Evolutionary conservation across 1,140 invertebrate genomes (phyloP).

Genomic region (Ganaspis sp.): DNA sequence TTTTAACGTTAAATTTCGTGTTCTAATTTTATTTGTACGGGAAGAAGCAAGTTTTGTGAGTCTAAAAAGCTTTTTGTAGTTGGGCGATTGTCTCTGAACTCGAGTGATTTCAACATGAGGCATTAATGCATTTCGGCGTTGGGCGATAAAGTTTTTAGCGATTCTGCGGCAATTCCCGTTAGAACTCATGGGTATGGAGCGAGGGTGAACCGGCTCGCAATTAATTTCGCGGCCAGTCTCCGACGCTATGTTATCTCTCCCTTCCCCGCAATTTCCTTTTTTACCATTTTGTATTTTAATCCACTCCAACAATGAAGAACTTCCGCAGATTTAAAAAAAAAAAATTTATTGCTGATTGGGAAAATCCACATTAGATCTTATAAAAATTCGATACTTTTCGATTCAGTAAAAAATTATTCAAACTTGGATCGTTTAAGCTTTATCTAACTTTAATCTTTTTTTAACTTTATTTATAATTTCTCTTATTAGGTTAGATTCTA

Average conservation of each 20-base stretch:
- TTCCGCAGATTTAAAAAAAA: background rate
- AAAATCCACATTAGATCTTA: background rate
- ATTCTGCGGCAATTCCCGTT: conserved; percentile 25
- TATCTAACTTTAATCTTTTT: too few species aligned
- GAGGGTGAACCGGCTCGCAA: conserved; percentile 24
- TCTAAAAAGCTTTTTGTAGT: conserved; percentile 29
- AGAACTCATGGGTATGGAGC: conserved; percentile 13
- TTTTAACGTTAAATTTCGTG: background rate
- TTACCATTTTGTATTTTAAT: conserved; percentile 17
- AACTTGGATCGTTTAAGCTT: too few species aligned
- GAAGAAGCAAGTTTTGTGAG: conserved; percentile 19
- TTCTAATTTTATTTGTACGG: background rate
- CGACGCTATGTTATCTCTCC: conserved; percentile 14
- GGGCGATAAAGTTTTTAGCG: conserved; percentile 35
- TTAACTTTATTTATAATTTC: too few species aligned
- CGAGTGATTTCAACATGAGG: conserved; percentile 21
- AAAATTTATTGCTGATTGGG: background rate
- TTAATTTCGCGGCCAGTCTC: conserved; percentile 19
- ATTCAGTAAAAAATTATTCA: background rate
- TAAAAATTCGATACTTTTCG: background rate
- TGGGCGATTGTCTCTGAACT: conserved; percentile 18
- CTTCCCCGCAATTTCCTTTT: background rate
- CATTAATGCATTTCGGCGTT: conserved; percentile 18
- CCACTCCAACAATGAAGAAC: background rate
- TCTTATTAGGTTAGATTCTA: too few species aligned